A percentile compares a stretch with the other conserved stretches of the same genome.
These are phyloP conservation scores for Drosophila siamana DNA, from an alignment of 2,888 invertebrate genomes.

Conservation along the genomic window DNA sequence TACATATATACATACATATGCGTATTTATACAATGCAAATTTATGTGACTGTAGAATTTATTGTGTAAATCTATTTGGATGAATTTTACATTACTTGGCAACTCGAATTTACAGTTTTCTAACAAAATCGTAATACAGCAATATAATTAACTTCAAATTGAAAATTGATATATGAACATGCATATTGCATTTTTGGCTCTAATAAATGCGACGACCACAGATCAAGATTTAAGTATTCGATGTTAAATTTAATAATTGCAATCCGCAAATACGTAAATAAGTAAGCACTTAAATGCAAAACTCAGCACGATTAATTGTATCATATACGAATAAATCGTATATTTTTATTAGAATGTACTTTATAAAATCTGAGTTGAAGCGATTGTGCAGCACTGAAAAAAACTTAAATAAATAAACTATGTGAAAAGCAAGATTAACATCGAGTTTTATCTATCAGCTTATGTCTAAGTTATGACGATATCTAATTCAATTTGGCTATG, in stretches of 20 bases:
- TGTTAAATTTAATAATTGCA: constrained; percentile 39
- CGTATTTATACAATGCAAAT: constrained; percentile 40
- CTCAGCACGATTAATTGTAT: constrained; percentile 32
- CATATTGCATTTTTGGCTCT: constrained; percentile 49
- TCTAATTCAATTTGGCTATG: no score
- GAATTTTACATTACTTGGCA: constrained; percentile 51
- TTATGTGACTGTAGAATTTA: constrained; percentile 43
- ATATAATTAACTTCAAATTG: constrained; percentile 19
- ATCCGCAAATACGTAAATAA: constrained; percentile 21
- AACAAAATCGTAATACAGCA: constrained; percentile 11
- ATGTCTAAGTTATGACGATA: no score
- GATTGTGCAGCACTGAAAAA: constrained; percentile 65
- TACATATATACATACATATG: constrained; percentile 11
- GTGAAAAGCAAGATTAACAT: constrained; percentile 19
- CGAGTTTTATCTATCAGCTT: no score
- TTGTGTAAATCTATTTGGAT: constrained; percentile 30
- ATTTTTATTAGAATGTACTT: constrained; percentile 35
- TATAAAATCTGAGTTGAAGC: constrained; percentile 42
- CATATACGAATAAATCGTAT: constrained; percentile 40
- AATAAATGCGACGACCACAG: constrained; percentile 49
- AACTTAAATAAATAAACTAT: constrained; percentile 62
- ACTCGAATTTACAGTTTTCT: constrained; percentile 53
- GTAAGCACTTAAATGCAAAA: constrained; percentile 13
- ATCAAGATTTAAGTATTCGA: constrained; percentile 34
- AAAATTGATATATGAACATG: constrained; percentile 13